These are phyloP conservation scores for Sternotherus odoratus DNA, from an alignment of 2,797 vertebrate genomes.

Conservation along the genomic window DNA sequence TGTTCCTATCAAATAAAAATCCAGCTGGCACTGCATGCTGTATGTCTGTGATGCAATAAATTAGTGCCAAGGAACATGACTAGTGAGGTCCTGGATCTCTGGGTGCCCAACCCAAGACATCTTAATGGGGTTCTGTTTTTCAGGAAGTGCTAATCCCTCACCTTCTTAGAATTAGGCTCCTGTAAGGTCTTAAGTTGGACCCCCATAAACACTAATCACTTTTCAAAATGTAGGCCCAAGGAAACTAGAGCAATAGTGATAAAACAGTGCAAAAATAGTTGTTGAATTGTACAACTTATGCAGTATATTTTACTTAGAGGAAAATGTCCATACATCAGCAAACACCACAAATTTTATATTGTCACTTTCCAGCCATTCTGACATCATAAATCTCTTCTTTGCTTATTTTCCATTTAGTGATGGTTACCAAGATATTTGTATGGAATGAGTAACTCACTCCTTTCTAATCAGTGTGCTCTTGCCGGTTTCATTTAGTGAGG, in stretches of 20 bases:
- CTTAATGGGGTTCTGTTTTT: background rate
- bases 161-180: background rate
- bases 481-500: background rate
- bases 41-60: background rate
- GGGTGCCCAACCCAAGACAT: rapidly evolving
- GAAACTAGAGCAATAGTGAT: background rate
- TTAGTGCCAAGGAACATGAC: background rate
- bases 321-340: background rate
- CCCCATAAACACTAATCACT: background rate
- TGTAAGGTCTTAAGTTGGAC: background rate
- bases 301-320: background rate
- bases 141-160: background rate
- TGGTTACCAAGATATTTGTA: background rate
- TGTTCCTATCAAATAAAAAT: background rate
- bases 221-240: background rate
- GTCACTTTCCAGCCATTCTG: background rate
- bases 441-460: background rate
- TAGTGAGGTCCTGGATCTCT: background rate
- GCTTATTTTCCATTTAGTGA: background rate
- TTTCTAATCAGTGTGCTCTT: rapidly evolving
- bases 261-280: background rate
- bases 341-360: background rate
- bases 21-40: background rate
- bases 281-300: background rate
- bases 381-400: background rate